Evolutionary conservation across 2,113 vertebrate species (phyloP), one percentile per base, ranked within the genome.

Genomic region (Globicephala melas): DNA sequence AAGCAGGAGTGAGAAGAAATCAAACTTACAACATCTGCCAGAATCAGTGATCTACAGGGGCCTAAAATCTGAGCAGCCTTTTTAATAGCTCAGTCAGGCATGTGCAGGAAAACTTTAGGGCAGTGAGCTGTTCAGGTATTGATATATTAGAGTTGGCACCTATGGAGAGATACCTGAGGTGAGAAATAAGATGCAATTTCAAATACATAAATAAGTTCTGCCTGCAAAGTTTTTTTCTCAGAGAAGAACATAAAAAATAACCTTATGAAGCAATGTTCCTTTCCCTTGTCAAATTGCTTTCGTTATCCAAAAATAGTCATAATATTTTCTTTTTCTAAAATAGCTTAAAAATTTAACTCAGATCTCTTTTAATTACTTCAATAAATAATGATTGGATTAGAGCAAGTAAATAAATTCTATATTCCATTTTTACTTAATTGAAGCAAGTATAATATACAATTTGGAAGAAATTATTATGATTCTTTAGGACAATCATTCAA

Each of bases 151-250:
- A 96, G 25, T 80, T 95, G 90, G 90, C 93, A 92, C 44, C 81
- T 96, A 65, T 94, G 88, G 28, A 85, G 62, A 96, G 82, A 96
- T 44, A 91, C 70, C 95, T 93, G 84, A 98, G 58, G 93, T 98
- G 88, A 98, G 94, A 98, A 98, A 98, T 1, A 53, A 98, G 93
- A 95, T 94, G 23, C 26, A 55, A 62, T 96, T 98, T 98, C 91
- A 96, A 97, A 97, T 41, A 92, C 70, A 92, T 73, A 87, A 98
- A 97, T 96, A 98, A 81, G 83, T 97, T 97, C 65, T 94, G 33
- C 76, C 92, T 94, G 47, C 82, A 68, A 97, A 95, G 89, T 94
- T 71, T 92, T 98, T 97, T 98, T 21, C 80, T 89, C 67, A 63
- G 62, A 96, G 79, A 71, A 91, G 6, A 92, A 93, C 63, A 88